These are phyloP conservation scores for Cervus canadensis DNA, from an alignment of 2,113 vertebrate genomes.

Conservation along the genomic window DNA sequence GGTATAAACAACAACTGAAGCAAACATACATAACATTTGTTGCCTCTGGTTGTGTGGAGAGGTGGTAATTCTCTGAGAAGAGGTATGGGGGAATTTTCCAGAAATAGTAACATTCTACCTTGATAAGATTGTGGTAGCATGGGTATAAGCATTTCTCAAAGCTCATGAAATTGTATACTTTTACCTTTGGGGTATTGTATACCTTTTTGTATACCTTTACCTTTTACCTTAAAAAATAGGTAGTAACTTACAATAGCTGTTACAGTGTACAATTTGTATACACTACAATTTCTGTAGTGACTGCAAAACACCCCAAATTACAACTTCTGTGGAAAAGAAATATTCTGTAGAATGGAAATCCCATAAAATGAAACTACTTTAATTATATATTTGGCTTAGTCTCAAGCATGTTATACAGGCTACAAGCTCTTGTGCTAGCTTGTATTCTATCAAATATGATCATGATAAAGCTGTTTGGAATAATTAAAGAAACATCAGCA, in stretches of 20 bases:
- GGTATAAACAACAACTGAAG: neutral
- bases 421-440: constrained; percentile 22
- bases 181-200: neutral
- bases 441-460: neutral
- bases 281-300: neutral
- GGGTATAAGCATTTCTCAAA: neutral
- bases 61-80: neutral
- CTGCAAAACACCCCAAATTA: neutral
- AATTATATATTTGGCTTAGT: neutral
- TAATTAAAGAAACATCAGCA: neutral
- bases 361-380: neutral
- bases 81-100: neutral
- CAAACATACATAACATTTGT: neutral
- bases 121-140: neutral
- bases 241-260: neutral
- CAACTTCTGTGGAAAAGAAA: neutral
- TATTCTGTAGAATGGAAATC: neutral
- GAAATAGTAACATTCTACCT: neutral
- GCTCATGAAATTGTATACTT: neutral
- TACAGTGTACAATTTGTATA: neutral
- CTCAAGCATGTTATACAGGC: neutral
- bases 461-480: neutral
- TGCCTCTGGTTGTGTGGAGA: neutral
- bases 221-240: neutral
- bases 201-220: neutral